Percentiles rank a stretch among this genome's conserved stretches.
phyloP scores from a whole-genome alignment of 2,113 vertebrate genomes.

The Paracanthobrama guichenoti region DNA sequence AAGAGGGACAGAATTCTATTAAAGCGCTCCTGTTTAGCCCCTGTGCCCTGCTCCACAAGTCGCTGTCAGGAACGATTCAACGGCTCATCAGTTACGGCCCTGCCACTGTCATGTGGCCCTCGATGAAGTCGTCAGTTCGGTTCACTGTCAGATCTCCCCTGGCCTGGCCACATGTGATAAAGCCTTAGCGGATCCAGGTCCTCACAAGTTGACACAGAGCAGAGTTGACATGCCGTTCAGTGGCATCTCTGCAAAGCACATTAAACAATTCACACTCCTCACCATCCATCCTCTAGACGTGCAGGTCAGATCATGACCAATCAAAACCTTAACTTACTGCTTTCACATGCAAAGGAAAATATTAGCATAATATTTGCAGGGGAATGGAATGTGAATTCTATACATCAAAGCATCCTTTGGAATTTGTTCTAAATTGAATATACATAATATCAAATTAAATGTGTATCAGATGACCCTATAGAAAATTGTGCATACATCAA shows the following conservation, averaged over 20 bases:
- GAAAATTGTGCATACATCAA: background rate
- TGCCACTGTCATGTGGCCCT: conserved; percentile 52
- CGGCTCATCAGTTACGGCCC: conserved; percentile 52
- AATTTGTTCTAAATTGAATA: background rate
- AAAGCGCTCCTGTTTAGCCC: conserved; percentile 39
- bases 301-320: conserved; percentile 10
- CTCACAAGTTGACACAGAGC: conserved; percentile 32
- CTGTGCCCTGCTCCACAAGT: conserved; percentile 37
- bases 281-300: background rate
- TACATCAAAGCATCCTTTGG: background rate
- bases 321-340: background rate
- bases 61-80: conserved; percentile 53
- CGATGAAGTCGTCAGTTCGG: conserved; percentile 51
- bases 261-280: conserved; percentile 38
- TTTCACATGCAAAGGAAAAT: background rate
- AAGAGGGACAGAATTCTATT: conserved; percentile 31
- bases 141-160: conserved; percentile 35
- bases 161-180: conserved; percentile 49
- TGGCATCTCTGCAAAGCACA: conserved; percentile 29
- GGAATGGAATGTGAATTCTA: background rate
- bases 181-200: background rate
- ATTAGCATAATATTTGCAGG: background rate
- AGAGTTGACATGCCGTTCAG: conserved; percentile 34
- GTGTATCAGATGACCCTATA: background rate
- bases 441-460: background rate